Conservation (phyloP, 1,140 invertebrate species). For the Drosophila ficusphila region DNA sequence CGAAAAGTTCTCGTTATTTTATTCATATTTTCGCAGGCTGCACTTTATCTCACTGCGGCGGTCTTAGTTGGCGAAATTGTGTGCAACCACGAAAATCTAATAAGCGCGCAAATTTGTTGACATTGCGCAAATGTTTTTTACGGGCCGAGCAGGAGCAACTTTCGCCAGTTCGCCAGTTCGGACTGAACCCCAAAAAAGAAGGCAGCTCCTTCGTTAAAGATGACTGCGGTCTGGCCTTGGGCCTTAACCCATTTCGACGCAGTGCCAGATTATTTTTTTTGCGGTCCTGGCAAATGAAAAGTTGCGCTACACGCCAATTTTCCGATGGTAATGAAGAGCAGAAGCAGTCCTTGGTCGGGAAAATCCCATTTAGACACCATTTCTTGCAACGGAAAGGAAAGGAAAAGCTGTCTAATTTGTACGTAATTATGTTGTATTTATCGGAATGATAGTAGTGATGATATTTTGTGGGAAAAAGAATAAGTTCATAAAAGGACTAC, state of each 20-base stretch:
- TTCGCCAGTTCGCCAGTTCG: constrained; percentile 12
- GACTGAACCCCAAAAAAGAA: background rate
- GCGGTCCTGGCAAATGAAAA: constrained; percentile 18
- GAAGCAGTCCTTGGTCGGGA: background rate
- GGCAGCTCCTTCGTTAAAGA: constrained; percentile 33
- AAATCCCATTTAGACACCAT: background rate
- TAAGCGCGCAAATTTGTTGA: constrained; percentile 83
- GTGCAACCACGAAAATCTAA: constrained; percentile 82
- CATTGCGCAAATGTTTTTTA: constrained; percentile 83
- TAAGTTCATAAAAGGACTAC: too few species aligned
- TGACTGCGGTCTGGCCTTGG: constrained; percentile 36
- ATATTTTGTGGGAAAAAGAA: too few species aligned
- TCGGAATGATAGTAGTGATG: too few species aligned
- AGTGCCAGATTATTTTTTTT: constrained; percentile 18
- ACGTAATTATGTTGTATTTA: background rate
- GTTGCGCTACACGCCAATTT: constrained; percentile 17
- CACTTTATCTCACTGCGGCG: constrained; percentile 77
- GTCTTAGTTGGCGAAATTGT: constrained; percentile 82
- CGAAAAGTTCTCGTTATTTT: constrained; percentile 71
- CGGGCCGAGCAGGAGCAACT: constrained; percentile 54
- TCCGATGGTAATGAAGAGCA: constrained; percentile 16
- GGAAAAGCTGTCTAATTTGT: background rate
- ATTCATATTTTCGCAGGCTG: constrained; percentile 77
- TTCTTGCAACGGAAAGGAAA: background rate
- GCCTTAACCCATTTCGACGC: constrained; percentile 42